Evolutionary conservation across 1,140 invertebrate species (phyloP).

Genomic region (Bombyx mori): DNA sequence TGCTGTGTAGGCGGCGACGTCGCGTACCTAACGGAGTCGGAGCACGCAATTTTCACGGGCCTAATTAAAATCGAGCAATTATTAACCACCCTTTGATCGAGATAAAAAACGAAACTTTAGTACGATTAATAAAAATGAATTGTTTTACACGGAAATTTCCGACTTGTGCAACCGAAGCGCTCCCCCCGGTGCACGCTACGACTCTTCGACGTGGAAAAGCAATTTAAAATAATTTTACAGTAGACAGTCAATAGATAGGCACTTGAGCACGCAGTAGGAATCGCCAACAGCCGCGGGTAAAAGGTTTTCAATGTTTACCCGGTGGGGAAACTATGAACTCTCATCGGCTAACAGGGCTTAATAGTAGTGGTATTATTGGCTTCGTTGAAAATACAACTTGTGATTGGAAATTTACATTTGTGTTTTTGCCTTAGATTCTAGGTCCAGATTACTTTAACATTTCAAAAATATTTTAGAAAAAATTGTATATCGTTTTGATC

Average conservation of each 20-base stretch:
- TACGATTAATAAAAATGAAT: conserved; percentile 3
- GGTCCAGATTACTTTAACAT: too few species aligned
- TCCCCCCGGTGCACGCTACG: not conserved
- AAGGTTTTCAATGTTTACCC: conserved; percentile 15
- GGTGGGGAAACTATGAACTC: conserved; percentile 1
- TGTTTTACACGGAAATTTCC: conserved; percentile 4
- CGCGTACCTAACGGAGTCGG: not conserved
- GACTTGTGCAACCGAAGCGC: not conserved
- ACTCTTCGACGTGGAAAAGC: conserved; percentile 1
- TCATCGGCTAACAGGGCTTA: too few species aligned
- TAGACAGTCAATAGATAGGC: conserved; percentile 2
- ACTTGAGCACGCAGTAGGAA: conserved; percentile 4
- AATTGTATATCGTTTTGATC: too few species aligned
- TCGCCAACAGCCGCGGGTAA: conserved; percentile 5
- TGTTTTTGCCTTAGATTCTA: too few species aligned
- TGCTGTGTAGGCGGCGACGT: not conserved
- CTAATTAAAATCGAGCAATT: conserved; percentile 7
- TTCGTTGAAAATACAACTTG: too few species aligned
- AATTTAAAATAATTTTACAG: conserved; percentile 8
- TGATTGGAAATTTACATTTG: too few species aligned
- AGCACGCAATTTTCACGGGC: conserved; percentile 4
- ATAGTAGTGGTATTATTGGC: too few species aligned
- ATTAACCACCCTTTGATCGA: conserved; percentile 7
- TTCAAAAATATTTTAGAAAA: too few species aligned
- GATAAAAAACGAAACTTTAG: conserved; percentile 2